Evolutionary conservation across 2,113 vertebrate species (phyloP).

Genomic region (Sakesphorus luctuosus): DNA sequence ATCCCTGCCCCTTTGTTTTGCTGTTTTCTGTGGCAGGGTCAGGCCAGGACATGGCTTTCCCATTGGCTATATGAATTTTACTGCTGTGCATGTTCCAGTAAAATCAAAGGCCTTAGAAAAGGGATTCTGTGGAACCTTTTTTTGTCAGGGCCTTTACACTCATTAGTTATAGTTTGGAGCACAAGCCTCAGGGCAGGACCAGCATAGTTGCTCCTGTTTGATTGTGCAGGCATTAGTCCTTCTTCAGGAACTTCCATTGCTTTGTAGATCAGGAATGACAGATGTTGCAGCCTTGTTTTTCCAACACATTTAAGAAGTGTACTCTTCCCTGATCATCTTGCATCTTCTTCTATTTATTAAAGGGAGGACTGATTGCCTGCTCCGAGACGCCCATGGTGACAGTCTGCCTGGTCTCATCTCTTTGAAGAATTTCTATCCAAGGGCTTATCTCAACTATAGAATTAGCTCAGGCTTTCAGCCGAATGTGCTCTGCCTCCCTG

Average conservation of each 20-base stretch:
- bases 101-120: constrained; percentile 46
- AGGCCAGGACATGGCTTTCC: constrained; percentile 14
- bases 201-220: not conserved
- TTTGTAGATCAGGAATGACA: not conserved
- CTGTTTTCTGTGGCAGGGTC: constrained; percentile 4
- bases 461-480: not conserved
- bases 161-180: constrained; percentile 18
- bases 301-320: not conserved
- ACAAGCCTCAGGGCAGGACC: constrained; percentile 1
- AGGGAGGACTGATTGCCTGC: not conserved
- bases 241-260: not conserved
- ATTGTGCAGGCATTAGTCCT: rapidly evolving
- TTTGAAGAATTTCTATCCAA: not conserved
- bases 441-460: not conserved
- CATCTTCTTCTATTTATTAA: not conserved
- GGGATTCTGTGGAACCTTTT: constrained; percentile 11
- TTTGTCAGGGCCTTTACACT: not conserved
- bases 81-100: constrained; percentile 29
- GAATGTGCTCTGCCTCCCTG: not conserved
- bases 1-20: not conserved
- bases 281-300: not conserved
- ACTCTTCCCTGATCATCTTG: not conserved
- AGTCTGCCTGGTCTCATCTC: not conserved
- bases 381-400: rapidly evolving
- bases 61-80: constrained; percentile 21